phyloP scores from a whole-genome alignment of 64 coral and sea anemone genomes.

The Montipora cactus region DNA sequence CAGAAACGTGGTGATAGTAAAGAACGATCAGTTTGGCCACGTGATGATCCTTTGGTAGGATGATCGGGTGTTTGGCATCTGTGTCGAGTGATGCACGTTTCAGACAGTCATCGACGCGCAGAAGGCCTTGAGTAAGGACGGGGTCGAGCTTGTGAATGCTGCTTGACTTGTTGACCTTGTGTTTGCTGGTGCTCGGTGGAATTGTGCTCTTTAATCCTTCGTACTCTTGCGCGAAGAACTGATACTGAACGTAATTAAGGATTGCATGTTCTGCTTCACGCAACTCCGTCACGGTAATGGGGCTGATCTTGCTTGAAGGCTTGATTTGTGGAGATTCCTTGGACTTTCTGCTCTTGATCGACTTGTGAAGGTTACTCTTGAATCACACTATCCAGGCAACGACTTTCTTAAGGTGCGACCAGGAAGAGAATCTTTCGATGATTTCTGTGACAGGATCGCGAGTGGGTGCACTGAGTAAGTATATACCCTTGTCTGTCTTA shows the following conservation, averaged over 20 bases:
- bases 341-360: background rate
- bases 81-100: slow-evolving; percentile 48
- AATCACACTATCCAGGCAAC: slow-evolving; percentile 61
- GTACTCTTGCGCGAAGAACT: slow-evolving; percentile 7
- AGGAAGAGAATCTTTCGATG: slow-evolving; percentile 37
- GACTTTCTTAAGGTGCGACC: slow-evolving; percentile 34
- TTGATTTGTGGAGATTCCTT: background rate
- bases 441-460: background rate
- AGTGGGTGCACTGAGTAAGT: background rate
- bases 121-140: slow-evolving; percentile 7
- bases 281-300: background rate
- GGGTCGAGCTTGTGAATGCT: slow-evolving; percentile 40
- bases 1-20: slow-evolving; percentile 38
- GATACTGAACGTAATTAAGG: slow-evolving; percentile 11
- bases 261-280: slow-evolving; percentile 27
- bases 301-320: background rate
- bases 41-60: slow-evolving; percentile 56
- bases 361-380: slow-evolving; percentile 1
- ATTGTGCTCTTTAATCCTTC: background rate
- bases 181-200: background rate
- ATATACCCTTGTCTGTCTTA: slow-evolving; percentile 25
- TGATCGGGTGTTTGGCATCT: slow-evolving; percentile 42
- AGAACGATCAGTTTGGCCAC: slow-evolving; percentile 36
- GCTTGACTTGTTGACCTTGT: background rate
- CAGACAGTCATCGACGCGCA: slow-evolving; percentile 7